Base-by-base conservation (phyloP, 1,140 invertebrate species). In the Drosophila grimshawi region DNA sequence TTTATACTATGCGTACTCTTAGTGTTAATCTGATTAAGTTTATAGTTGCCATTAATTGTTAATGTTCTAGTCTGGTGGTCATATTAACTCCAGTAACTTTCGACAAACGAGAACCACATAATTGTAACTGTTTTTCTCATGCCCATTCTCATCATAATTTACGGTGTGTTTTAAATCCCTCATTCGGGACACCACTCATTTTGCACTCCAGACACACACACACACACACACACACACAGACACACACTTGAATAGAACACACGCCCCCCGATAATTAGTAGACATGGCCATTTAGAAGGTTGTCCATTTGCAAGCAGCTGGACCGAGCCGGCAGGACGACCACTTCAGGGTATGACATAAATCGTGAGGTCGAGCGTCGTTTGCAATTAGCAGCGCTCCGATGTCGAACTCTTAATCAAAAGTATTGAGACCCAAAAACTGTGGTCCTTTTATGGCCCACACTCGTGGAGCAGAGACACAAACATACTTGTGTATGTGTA, bases 401-500 rank as follows among this genome's bases (percentile, higher is more conserved):
- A 85, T 83, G 80, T 85, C 80, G 85, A 88, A 88, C 85, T 89
- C 83, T 88, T 88, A 88, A 83, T 88, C 83, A 88, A 88, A 89
- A 83, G 83, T 86, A 86, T 86, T 88, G 83, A 71, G 80, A 75
- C 66, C 85, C 81, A 45, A 83, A 75, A 66, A 70, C 63, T 82
- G 64, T 83, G 76, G 64, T 76, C 46, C 83, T 65, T 88, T 82
- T 88, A 88, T 86, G 72, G 77, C 37, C 32, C 66, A 68, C 62
- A 76, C 68, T 29, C 62, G n/a, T n/a, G 41, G 10, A 43, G 45
- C 19, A 19, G 2, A 10, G 19, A 60, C 30, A 53, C 39, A 48
- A 46, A 39, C 45, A 39, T 7, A 60, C 6, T 33, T 8, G 0
- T 19, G 2, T 19, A 1, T 46, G 33, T 43, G 11, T 4, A 46